phyloP scores from a whole-genome alignment of 1,140 invertebrate species.

The Hyposmocoma kahamanoa region DNA sequence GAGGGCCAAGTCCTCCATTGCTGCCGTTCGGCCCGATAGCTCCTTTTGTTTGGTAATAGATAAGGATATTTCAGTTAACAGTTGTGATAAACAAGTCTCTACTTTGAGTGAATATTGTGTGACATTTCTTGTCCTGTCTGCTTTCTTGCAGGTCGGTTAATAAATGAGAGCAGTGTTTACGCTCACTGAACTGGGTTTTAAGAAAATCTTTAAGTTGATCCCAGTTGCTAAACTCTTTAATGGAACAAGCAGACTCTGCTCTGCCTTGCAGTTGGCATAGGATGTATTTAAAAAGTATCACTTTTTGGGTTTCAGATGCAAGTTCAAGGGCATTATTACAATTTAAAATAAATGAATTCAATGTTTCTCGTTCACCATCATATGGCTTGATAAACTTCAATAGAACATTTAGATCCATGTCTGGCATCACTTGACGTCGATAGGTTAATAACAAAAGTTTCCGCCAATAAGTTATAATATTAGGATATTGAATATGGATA shows the following conservation, averaged over 20 bases:
- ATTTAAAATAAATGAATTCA: slow-evolving; percentile 8
- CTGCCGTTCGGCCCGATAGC: slow-evolving; percentile 17
- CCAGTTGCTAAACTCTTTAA: slow-evolving; percentile 20
- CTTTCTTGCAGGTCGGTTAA: slow-evolving; percentile 19
- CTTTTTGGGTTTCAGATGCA: not conserved
- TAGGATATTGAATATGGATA: not conserved
- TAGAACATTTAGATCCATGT: not conserved
- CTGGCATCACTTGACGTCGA: not conserved
- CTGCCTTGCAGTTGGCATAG: slow-evolving; percentile 14
- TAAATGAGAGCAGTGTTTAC: slow-evolving; percentile 21
- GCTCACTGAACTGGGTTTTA: slow-evolving; percentile 20
- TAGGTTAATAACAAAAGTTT: too few relatives aligned
- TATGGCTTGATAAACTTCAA: slow-evolving; percentile 1
- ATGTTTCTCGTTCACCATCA: slow-evolving; percentile 7
- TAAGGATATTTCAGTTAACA: slow-evolving; percentile 19
- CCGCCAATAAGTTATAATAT: too few relatives aligned
- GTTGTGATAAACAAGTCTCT: slow-evolving; percentile 20
- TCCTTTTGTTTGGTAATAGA: slow-evolving; percentile 10
- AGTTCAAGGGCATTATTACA: slow-evolving; percentile 7
- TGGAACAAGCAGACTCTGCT: slow-evolving; percentile 13
- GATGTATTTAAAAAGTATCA: slow-evolving; percentile 16
- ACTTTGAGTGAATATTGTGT: slow-evolving; percentile 14
- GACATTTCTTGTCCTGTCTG: slow-evolving; percentile 7
- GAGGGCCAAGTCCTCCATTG: slow-evolving; percentile 24
- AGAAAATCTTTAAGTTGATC: slow-evolving; percentile 22